Evolutionary conservation across 2,888 invertebrate genomes (phyloP), one percentile per base, ranked within the genome.

Genomic region (Leuctra nigra): DNA sequence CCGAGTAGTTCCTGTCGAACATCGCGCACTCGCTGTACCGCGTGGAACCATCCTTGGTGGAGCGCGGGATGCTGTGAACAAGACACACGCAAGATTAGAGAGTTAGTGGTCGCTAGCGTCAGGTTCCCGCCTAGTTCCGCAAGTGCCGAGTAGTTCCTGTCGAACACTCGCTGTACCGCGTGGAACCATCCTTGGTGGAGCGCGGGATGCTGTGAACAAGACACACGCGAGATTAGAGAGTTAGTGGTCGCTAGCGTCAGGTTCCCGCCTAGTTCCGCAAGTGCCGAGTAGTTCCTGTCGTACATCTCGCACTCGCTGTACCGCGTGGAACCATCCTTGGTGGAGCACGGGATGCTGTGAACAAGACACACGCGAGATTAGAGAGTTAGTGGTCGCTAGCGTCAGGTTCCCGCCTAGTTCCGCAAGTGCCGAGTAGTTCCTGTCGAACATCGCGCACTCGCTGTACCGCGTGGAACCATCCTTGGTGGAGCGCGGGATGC

Each of bases 241-340:
- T n/a, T n/a, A n/a, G 56, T 58, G 33, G 69, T 55, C 25, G 63
- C 65, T 38, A 66, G 73, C 71, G 36, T 81, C 67, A 25, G 67
- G 63, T 64, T 58, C 59, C 59, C 47, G 61, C 29, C 36, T 35
- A 23, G 39, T 36, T 20, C 33, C 16, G 39, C 46, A 41, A 57
- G 44, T 25, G 41, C 76, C 18, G 76, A 77, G 68, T 83, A 84
- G 70, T 84, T 83, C 18, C 80, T 69, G 29, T 80, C 76, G 69
- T 81, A 86, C 85, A 86, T 85, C 56, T 68, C 71, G 67, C 87
- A 87, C 63, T 82, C 76, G 1, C 82, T 81, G 67, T 77, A 82
- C 54, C 74, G 72, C 4, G 71, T 64, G 46, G 71, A 67, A 1
- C 78, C 81, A 63, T 81, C 79, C 58, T 75, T 75, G 2, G 73